These are phyloP conservation scores for Brachionus calyciflorus DNA, from an alignment of 1,140 invertebrate genomes.

Conservation along the genomic window DNA sequence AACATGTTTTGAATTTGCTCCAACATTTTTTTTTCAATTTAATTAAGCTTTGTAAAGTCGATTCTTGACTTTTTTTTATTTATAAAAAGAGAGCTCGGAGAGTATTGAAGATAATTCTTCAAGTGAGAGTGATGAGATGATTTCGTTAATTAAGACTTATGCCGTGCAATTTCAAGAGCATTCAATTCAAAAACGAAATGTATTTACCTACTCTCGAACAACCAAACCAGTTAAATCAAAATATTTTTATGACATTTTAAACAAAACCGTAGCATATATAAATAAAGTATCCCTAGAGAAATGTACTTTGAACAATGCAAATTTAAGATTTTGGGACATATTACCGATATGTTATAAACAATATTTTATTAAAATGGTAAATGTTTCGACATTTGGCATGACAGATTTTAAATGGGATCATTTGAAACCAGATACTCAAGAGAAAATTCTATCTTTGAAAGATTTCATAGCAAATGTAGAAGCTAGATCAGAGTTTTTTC, in stretches of 20 bases:
- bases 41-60: too few species aligned
- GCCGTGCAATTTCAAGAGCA: too few species aligned
- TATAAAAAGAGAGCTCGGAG: too few species aligned
- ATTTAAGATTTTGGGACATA: conserved; percentile 11
- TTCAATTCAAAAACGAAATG: too few species aligned
- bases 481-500: background rate
- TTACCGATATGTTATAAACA: background rate
- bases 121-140: too few species aligned
- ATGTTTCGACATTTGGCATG: background rate
- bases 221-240: too few species aligned
- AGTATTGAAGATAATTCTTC: too few species aligned
- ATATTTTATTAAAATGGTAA: background rate
- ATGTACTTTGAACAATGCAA: background rate
- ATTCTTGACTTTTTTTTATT: too few species aligned
- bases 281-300: background rate
- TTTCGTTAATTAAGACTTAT: too few species aligned
- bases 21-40: too few species aligned
- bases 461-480: background rate
- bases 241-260: background rate
- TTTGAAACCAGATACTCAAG: background rate
- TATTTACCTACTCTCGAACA: too few species aligned
- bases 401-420: conserved; percentile 12
- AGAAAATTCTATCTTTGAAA: background rate
- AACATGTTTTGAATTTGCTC: too few species aligned
- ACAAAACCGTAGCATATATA: background rate